Conservation (phyloP, 2,113 vertebrate species). For the Ctenomys sociabilis region DNA sequence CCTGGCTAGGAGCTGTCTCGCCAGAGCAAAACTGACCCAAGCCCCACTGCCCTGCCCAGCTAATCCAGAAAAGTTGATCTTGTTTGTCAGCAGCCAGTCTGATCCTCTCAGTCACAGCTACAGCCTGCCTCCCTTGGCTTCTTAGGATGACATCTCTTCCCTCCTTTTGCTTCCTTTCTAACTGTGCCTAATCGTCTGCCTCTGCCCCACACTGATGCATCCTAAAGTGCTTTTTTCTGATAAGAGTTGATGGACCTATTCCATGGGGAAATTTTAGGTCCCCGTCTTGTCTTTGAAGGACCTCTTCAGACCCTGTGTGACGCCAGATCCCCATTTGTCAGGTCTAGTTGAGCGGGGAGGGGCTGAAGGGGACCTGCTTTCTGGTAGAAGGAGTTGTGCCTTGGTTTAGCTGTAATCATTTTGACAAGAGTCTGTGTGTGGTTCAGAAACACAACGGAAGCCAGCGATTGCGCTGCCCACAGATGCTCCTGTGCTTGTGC, state of each 20-base stretch:
- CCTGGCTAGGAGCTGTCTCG: neutral
- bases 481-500: rapidly evolving
- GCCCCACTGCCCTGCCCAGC: neutral
- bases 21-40: neutral
- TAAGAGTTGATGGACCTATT: neutral
- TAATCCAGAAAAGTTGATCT: neutral
- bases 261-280: neutral
- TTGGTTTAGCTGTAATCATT: neutral
- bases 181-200: neutral
- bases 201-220: neutral
- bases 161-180: neutral
- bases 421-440: neutral
- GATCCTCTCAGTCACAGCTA: neutral
- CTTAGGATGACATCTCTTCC: neutral
- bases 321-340: neutral
- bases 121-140: neutral
- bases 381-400: neutral
- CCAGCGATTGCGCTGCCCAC: rapidly evolving
- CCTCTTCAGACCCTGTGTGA: neutral
- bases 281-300: neutral
- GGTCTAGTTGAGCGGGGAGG: neutral
- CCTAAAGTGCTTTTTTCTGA: neutral
- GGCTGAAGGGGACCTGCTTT: rapidly evolving
- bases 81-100: neutral
- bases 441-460: neutral